These are phyloP conservation scores for Pseudococcus longispinus DNA, from an alignment of 2,888 invertebrate genomes.

Conservation along the genomic window DNA sequence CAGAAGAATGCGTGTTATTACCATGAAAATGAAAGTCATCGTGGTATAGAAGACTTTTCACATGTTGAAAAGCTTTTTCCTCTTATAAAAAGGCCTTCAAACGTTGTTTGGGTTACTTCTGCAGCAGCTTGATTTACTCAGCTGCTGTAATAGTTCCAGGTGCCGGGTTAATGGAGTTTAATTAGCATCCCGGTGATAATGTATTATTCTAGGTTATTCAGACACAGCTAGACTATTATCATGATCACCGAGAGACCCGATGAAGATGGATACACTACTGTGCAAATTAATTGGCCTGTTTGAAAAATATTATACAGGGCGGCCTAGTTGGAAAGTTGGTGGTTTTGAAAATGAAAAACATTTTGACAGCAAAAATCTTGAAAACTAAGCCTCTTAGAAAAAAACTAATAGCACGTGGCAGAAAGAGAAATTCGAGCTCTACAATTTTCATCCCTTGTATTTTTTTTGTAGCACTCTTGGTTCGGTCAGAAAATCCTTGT, in stretches of 20 bases:
- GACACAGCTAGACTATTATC: background rate
- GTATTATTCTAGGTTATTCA: conserved; percentile 3
- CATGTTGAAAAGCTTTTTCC: background rate
- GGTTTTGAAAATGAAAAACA: too few relatives aligned
- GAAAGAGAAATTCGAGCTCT: too few relatives aligned
- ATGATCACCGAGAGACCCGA: background rate
- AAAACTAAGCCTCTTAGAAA: too few relatives aligned
- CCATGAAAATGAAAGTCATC: conserved; percentile 36
- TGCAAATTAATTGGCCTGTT: too few relatives aligned
- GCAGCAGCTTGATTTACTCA: background rate
- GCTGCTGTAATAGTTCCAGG: background rate
- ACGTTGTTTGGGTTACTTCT: background rate
- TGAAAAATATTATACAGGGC: too few relatives aligned
- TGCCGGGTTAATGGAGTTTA: conserved; percentile 4
- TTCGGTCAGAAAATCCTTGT: too few relatives aligned
- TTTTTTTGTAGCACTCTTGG: too few relatives aligned
- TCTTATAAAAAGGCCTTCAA: background rate
- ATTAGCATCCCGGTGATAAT: conserved; percentile 12
- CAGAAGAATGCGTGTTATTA: background rate
- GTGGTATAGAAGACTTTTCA: background rate
- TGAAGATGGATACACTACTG: too few relatives aligned
- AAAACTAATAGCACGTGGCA: too few relatives aligned
- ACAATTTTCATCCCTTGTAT: too few relatives aligned
- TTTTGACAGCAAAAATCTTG: too few relatives aligned
- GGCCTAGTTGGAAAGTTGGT: too few relatives aligned